A percentile compares a stretch with the other conserved stretches of the same genome.
phyloP scores from a whole-genome alignment of 2,797 vertebrate genomes.

The Antennarius maculatus region DNA sequence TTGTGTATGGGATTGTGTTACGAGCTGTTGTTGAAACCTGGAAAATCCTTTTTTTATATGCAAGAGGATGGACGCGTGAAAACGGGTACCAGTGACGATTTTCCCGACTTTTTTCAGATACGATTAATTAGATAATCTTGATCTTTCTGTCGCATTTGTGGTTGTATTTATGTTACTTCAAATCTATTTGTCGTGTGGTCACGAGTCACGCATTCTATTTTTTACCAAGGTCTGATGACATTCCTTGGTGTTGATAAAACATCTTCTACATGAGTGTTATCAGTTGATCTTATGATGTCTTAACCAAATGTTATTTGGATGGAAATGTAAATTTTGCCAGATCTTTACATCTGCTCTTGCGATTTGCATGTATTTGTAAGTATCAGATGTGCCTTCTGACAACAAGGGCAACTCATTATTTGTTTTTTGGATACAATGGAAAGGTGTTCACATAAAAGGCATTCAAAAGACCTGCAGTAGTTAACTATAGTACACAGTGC shows the following conservation, averaged over 20 bases:
- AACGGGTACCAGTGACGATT: background rate
- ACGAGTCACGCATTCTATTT: background rate
- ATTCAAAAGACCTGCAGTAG: background rate
- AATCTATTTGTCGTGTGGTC: background rate
- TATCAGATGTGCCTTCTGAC: background rate
- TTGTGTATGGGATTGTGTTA: conserved; percentile 18
- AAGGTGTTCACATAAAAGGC: background rate
- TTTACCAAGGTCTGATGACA: too few species aligned
- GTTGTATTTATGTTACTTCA: background rate
- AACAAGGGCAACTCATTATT: background rate
- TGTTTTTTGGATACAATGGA: background rate
- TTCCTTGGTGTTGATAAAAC: background rate
- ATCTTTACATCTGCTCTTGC: background rate
- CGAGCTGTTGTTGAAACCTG: conserved; percentile 1
- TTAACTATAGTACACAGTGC: background rate
- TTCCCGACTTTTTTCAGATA: background rate
- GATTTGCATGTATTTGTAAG: background rate
- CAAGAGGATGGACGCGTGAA: background rate
- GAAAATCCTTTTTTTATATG: background rate
- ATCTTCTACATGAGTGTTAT: too few species aligned
- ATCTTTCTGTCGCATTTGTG: background rate
- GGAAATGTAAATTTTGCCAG: background rate
- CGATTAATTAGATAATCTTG: background rate
- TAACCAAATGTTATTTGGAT: background rate
- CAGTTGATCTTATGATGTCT: conserved; percentile 3